Percentiles rank a stretch among this genome's conserved stretches.
Conservation (phyloP, 2,888 invertebrate species). For the Drosophila hamatofila region DNA sequence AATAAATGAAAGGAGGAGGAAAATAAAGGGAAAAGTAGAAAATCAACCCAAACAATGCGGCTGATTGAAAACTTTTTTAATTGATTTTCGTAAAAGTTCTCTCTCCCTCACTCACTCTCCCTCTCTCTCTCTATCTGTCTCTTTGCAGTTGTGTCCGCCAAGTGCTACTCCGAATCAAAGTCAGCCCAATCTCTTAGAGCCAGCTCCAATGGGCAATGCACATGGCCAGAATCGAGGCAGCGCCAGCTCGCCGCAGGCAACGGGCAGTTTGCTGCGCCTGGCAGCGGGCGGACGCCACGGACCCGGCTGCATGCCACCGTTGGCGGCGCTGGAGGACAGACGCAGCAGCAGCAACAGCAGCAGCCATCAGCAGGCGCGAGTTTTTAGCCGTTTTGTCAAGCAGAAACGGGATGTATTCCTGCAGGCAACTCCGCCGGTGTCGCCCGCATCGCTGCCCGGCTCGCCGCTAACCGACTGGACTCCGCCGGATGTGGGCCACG, state of each 20-base stretch:
- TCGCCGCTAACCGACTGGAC: conserved; percentile 39
- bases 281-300: conserved; percentile 39
- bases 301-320: conserved; percentile 25
- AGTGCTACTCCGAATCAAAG: conserved; percentile 13
- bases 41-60: conserved; percentile 69
- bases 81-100: conserved; percentile 79
- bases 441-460: conserved; percentile 33
- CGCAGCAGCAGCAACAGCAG: conserved; percentile 22
- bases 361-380: conserved; percentile 73
- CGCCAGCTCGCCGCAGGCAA: conserved; percentile 42
- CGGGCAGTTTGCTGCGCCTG: conserved; percentile 37
- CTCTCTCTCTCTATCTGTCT: background rate
- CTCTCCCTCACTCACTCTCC: background rate
- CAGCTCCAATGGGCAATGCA: conserved; percentile 74
- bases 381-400: conserved; percentile 82
- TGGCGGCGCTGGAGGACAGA: conserved; percentile 2
- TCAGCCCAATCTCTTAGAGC: conserved; percentile 2
- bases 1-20: background rate
- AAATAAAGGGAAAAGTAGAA: conserved; percentile 18
- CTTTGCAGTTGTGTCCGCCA: conserved; percentile 13
- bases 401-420: conserved; percentile 77
- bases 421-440: conserved; percentile 40
- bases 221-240: conserved; percentile 56
- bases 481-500: conserved; percentile 43
- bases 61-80: conserved; percentile 83